Base-by-base conservation (phyloP, 1,140 invertebrate species). In the Diprion similis region DNA sequence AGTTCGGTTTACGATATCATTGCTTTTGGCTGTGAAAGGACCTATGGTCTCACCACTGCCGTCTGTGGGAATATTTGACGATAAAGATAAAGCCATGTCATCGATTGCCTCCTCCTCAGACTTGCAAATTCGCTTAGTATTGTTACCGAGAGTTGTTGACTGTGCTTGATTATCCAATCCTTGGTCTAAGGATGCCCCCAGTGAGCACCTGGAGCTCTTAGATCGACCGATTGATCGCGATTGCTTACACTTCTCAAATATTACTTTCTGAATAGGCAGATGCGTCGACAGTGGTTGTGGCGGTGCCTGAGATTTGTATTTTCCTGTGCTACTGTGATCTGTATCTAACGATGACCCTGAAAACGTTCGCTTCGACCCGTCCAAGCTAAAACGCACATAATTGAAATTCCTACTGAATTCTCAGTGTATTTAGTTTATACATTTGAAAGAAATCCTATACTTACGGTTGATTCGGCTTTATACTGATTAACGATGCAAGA, bases 401-500 rank as follows among this genome's bases (percentile, higher is more conserved):
- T 70, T 18, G 75, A 18, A 73, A 73, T 46, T 71, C 46, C 68
- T 7, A 37, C 37, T 59, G 48, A 24, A 69, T 46, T 69, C 46
- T 76, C n/a, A 74, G 10, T 68, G 24, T 66, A 66, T 64, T 71
- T 66, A 64, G 17, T 73, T 10, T 46, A 66, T 73, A 73, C n/a
- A 59, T 45, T 19, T 37, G 47, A 70, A 51, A 74, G 13, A 65
- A 72, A 67, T 66, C 3, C 45, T 46, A 24, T 77, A 80, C 80
- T 73, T 81, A 86, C 85, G 80, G 77, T 72, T 85, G 83, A 80
- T 82, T 86, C 66, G 84, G 82, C 77, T 89, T 87, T 46, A 89
- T 75, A 73, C 90, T 88, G 66, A 94, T 87, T 24, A 95, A 84
- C 51, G 89, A 87, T 73, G 91, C 85, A 13, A 96, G 86, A 87